Base-by-base conservation (phyloP, 2,113 vertebrate genomes). In the Syngnathus scovelli region DNA sequence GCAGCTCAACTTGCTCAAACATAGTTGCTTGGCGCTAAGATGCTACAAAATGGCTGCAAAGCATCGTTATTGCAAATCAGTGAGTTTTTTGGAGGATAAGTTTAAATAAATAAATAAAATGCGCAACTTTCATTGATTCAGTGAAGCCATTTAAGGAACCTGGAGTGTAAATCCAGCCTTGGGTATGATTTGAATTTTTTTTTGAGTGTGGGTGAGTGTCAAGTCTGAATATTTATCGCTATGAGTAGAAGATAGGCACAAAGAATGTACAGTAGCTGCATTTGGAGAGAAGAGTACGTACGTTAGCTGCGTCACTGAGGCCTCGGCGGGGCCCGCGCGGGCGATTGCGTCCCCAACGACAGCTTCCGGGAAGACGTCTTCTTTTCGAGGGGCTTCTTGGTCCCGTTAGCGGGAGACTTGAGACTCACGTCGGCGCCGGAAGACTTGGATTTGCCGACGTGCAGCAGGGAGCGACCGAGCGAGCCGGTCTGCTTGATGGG, bases 391-490 rank as follows among this genome's bases (percentile, higher is more conserved):
- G 93, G 72, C 81, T 92, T 95, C 88, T 92, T 94, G 27, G 2
- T 33, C 83, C 92, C 91, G 13, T 91, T 90, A 12, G 90, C 41
- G 55, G 94, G 90, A 48, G 90, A 87, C 77, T 91, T 93, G 66
- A 84, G 82, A 75, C 88, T 84, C 1, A 89, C 81, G 68, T 93
- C 94, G 4, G 90, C 86, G 76, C 80, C 90, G 92, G 95, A 95
- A 93, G 96, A 95, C 94, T 94, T 96, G 69, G 93, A 92, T 87
- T 93, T 97, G 85, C 93, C 92, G 63, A 91, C 81, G 19, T 92
- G 85, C 55, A 98, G 88, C 13, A 98, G 90, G 73, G 94, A 92
- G 78, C 93, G 93, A 84, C 93, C 95, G 70, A 89, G 88, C 27
- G 93, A 90, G 70, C 92, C 72, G 46, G 92, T 56, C 51, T 92